A percentile compares a stretch with the other conserved stretches of the same genome.
These are phyloP conservation scores for Rhagonycha fulva DNA, from an alignment of 2,888 invertebrate genomes.

Conservation along the genomic window DNA sequence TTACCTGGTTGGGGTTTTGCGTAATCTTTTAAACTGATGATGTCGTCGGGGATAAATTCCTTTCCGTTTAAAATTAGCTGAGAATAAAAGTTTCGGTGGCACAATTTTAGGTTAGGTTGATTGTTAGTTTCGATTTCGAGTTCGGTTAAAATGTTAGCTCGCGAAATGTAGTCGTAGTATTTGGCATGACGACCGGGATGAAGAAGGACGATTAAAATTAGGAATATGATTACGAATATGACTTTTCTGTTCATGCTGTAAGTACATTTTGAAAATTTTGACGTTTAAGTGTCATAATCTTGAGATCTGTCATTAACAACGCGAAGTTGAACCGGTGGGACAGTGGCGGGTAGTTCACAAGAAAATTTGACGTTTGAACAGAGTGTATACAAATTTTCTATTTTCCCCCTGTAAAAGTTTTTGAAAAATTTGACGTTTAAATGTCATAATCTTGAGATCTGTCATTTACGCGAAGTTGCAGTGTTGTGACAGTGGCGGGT, in stretches of 20 bases:
- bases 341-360: too few relatives aligned
- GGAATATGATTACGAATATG: background rate
- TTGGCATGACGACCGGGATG: slow-evolving; percentile 50
- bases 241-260: slow-evolving; percentile 9
- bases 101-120: slow-evolving; percentile 42
- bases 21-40: slow-evolving; percentile 34
- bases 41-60: slow-evolving; percentile 38
- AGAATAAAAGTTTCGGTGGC: slow-evolving; percentile 39
- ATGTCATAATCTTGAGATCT: background rate
- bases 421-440: background rate
- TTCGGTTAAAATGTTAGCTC: slow-evolving; percentile 40
- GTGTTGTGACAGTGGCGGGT: background rate
- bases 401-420: too few relatives aligned
- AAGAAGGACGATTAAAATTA: slow-evolving; percentile 38
- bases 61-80: slow-evolving; percentile 41
- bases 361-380: too few relatives aligned
- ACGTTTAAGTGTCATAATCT: background rate
- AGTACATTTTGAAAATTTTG: slow-evolving; percentile 4
- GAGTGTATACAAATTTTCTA: too few relatives aligned
- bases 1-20: background rate
- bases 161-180: slow-evolving; percentile 46
- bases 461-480: background rate
- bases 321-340: too few relatives aligned
- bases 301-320: background rate
- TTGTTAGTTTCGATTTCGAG: slow-evolving; percentile 33